Conservation (phyloP, 2,113 vertebrate genomes). For the Carassius auratus region DNA sequence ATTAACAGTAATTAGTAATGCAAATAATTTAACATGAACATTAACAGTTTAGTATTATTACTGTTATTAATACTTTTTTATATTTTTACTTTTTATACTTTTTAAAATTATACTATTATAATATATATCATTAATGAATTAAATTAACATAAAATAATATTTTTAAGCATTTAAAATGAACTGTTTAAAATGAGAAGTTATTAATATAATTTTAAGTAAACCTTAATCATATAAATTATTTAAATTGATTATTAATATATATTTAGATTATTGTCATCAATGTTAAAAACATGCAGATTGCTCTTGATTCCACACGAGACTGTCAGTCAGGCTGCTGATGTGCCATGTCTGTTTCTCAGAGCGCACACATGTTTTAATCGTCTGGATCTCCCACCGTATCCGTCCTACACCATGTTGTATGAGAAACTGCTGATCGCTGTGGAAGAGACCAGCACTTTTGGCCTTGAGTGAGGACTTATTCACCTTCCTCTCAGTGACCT, state of each 20-base stretch:
- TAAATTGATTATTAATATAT: not conserved
- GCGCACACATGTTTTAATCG: conserved; percentile 91
- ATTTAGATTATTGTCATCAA: not conserved
- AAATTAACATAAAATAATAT: not conserved
- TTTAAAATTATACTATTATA: not conserved
- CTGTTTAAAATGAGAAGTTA: not conserved
- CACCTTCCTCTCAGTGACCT: not conserved
- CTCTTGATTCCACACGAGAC: not conserved
- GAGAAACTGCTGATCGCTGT: conserved; percentile 90
- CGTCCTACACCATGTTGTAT: conserved; percentile 87
- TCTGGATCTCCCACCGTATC: conserved; percentile 89
- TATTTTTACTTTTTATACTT: no score
- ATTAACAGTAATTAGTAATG: no score
- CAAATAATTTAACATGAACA: no score
- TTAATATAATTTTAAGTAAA: not conserved
- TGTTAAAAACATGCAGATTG: not conserved
- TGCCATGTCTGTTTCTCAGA: conserved; percentile 68
- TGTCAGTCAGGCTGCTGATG: not conserved
- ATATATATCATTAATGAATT: no score
- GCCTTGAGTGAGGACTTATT: conserved; percentile 81
- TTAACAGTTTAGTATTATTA: not conserved
- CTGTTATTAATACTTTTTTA: not conserved
- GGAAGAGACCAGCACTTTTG: conserved; percentile 92
- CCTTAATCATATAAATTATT: not conserved
- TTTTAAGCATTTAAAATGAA: not conserved